These are phyloP conservation scores for Volucella bombylans DNA, from an alignment of 2,888 invertebrate genomes.

Conservation along the genomic window DNA sequence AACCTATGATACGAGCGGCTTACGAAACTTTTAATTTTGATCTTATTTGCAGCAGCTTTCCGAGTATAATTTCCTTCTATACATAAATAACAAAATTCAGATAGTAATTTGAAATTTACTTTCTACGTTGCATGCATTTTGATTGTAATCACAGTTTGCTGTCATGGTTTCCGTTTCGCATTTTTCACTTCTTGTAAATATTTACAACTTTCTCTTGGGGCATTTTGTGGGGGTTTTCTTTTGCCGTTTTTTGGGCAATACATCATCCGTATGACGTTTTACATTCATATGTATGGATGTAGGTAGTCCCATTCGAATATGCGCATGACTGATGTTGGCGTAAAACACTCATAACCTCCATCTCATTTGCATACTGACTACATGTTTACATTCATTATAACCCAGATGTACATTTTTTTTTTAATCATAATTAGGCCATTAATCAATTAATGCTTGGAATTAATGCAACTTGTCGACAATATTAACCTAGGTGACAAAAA, in stretches of 20 bases:
- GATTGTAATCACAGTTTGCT: conserved; percentile 33
- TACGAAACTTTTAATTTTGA: no score
- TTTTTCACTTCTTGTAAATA: conserved; percentile 8
- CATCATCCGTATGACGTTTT: conserved; percentile 38
- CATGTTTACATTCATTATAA: neutral
- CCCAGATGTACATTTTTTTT: conserved; percentile 33
- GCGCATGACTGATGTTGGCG: conserved; percentile 35
- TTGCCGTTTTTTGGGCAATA: conserved; percentile 31
- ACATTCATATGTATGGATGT: conserved; percentile 17
- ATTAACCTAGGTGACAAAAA: conserved; percentile 13
- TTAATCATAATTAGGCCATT: conserved; percentile 17
- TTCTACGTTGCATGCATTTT: conserved; percentile 4
- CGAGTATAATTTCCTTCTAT: no score
- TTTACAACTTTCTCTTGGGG: conserved; percentile 58
- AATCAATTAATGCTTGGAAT: conserved; percentile 25
- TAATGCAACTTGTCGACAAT: conserved; percentile 16
- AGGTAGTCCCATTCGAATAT: conserved; percentile 29
- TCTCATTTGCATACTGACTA: conserved; percentile 19
- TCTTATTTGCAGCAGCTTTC: no score
- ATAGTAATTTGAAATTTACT: conserved; percentile 25
- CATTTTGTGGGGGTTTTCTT: conserved; percentile 16
- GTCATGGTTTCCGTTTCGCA: conserved; percentile 21
- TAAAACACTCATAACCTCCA: conserved; percentile 8
- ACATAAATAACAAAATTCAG: conserved; percentile 5
- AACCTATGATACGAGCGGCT: no score